phyloP scores from a whole-genome alignment of 64 coral and sea anemone species.

The Dendronephthya gigantea region DNA sequence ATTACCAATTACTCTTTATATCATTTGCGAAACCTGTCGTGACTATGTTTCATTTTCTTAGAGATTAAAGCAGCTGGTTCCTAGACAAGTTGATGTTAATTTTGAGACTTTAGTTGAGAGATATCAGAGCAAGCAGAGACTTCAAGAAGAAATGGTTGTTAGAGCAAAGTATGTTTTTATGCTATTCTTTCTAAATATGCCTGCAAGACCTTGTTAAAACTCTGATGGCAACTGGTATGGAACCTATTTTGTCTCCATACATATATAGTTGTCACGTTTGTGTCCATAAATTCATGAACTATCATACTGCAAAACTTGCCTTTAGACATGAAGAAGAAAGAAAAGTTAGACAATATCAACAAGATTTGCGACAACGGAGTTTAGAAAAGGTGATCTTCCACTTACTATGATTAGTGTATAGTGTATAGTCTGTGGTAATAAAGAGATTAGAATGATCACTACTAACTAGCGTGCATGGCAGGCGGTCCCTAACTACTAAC shows the following conservation, averaged over 20 bases:
- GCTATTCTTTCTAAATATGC: not conserved
- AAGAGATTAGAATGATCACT: too few relatives aligned
- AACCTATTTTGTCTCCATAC: not conserved
- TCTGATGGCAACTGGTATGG: too few relatives aligned
- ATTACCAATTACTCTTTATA: conserved; percentile 23
- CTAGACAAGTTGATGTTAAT: conserved; percentile 88
- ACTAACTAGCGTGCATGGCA: not conserved
- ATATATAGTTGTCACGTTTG: too few relatives aligned
- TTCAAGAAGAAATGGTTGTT: conserved; percentile 83
- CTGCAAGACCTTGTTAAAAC: too few relatives aligned
- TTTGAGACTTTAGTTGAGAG: conserved; percentile 73
- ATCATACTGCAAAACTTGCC: too few relatives aligned
- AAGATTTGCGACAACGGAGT: not conserved
- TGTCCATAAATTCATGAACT: too few relatives aligned
- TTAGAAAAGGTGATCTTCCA: conserved; percentile 17
- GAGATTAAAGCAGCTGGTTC: conserved; percentile 90
- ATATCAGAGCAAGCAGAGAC: conserved; percentile 88
- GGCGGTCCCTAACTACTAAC: too few relatives aligned
- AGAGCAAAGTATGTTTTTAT: conserved; percentile 55
- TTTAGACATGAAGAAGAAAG: conserved; percentile 4
- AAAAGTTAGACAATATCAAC: conserved; percentile 1
- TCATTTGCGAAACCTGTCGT: not conserved
- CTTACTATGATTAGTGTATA: too few relatives aligned
- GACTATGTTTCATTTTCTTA: conserved; percentile 5
- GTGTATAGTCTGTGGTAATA: too few relatives aligned